phyloP scores from a whole-genome alignment of 2,888 invertebrate genomes.

The Lasioglossum zephyrum region DNA sequence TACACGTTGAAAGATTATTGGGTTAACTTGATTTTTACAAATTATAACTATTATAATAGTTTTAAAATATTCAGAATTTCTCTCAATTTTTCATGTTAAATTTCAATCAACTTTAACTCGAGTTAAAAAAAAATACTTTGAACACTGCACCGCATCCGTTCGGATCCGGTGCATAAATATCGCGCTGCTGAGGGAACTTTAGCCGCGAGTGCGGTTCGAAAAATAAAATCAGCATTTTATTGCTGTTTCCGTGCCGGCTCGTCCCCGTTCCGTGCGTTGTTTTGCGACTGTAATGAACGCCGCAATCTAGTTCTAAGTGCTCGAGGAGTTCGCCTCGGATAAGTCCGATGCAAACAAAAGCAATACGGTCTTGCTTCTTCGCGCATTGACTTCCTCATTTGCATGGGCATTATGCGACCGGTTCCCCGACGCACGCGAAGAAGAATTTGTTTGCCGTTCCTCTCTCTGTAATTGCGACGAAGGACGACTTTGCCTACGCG shows the following conservation, averaged over 20 bases:
- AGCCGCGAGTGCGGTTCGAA: not conserved
- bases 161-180: not conserved
- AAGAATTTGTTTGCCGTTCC: constrained; percentile 20
- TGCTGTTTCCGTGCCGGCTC: not conserved
- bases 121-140: too few relatives aligned
- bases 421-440: not conserved
- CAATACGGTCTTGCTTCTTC: not conserved
- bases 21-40: too few relatives aligned
- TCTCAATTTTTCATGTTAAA: too few relatives aligned
- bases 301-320: constrained; percentile 1
- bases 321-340: not conserved
- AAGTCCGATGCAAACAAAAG: not conserved
- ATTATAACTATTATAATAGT: too few relatives aligned
- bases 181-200: not conserved
- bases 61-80: too few relatives aligned
- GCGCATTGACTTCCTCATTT: constrained; percentile 7
- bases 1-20: too few relatives aligned
- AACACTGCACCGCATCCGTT: not conserved
- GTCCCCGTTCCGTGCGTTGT: not conserved
- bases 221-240: constrained; percentile 3
- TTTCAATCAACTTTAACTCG: too few relatives aligned
- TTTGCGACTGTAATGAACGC: not conserved
- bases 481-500: constrained; percentile 15
- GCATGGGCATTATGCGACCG: constrained; percentile 18
- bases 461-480: not conserved